Percentiles rank a stretch among this genome's conserved stretches.
Conservation (phyloP, 2,113 vertebrate species). For the Bubo scandiacus region DNA sequence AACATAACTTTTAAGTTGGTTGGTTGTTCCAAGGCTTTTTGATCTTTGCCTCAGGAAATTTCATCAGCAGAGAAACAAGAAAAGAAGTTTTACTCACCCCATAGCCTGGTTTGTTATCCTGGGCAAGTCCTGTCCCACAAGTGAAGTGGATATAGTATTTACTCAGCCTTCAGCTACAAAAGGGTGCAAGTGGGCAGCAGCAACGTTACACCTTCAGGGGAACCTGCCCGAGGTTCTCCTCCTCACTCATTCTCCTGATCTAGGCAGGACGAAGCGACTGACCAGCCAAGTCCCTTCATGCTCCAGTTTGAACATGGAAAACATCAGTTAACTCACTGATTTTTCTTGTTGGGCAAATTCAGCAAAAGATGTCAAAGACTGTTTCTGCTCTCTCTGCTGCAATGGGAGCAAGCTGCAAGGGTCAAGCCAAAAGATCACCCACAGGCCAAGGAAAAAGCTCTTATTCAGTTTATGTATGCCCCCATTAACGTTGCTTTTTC, state of each 20-base stretch:
- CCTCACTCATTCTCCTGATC: not conserved
- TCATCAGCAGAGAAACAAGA: not conserved
- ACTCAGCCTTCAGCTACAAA: not conserved
- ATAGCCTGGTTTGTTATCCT: not conserved
- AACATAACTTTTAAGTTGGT: not conserved
- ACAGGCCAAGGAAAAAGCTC: not conserved
- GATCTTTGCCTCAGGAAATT: not conserved
- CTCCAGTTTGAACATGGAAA: not conserved
- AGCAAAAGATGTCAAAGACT: not conserved
- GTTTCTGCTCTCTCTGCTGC: not conserved
- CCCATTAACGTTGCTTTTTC: not conserved
- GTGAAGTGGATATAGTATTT: rapidly evolving
- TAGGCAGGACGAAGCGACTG: not conserved
- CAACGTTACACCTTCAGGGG: not conserved
- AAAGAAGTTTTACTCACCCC: not conserved
- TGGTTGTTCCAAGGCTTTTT: not conserved
- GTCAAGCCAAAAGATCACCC: not conserved
- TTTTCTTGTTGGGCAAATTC: not conserved
- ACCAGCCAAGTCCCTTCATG: not conserved
- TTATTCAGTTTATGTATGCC: not conserved
- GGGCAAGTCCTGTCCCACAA: not conserved
- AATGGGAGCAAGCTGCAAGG: not conserved
- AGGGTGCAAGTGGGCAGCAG: not conserved
- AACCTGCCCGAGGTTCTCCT: not conserved
- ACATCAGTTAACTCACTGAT: not conserved